Base-by-base conservation (phyloP, 2,113 vertebrate species). In the Lophotis ruficrista region DNA sequence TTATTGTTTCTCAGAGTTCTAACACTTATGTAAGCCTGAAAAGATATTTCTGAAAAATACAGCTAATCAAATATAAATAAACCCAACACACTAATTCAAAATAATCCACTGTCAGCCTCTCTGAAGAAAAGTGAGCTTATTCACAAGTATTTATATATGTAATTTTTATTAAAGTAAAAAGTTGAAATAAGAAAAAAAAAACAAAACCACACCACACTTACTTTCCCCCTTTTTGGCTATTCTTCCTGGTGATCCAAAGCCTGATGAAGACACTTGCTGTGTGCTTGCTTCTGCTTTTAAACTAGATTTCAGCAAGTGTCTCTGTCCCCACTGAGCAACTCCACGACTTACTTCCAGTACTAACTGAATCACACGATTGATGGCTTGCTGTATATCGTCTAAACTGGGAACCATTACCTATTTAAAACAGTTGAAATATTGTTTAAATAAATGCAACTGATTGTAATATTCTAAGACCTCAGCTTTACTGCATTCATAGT, bases 341-440 rank as follows among this genome's bases (percentile, higher is more conserved):
- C 98, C 98, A 82, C 98, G 97, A 96, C 90, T 99, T 78, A 99
- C 98, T 94, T 98, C 98, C 96, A 99, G 41, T 25, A 97, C 97
- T 90, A 98, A 93, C 14, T 98, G 96, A 56, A 97, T 97, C 90
- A 98, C 89, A 12, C 79, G 96, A 90, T 98, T 98, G 75, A 99
- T 97, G 69, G 96, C 97, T 30, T 98, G 97, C 70, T 99, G 99
- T 81, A 99, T 98, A 71, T 98, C 97, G 18, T 99, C 98, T 79
- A 99, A 95, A 93, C 96, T 98, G 48, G 99, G 99, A 82, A 97
- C 81, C 56, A 99, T 98, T 7, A 98, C 97, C 99, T 99, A 76
- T 60, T 65, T 50, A n/a, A 94, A 96, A 93, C 31, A 96, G 24
- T 64, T 51, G 35, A 88, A 65, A 69, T 57, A 54, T 6, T 65